Conservation (phyloP, 2,113 vertebrate genomes). For the Cyphomyrus discorhynchus region DNA sequence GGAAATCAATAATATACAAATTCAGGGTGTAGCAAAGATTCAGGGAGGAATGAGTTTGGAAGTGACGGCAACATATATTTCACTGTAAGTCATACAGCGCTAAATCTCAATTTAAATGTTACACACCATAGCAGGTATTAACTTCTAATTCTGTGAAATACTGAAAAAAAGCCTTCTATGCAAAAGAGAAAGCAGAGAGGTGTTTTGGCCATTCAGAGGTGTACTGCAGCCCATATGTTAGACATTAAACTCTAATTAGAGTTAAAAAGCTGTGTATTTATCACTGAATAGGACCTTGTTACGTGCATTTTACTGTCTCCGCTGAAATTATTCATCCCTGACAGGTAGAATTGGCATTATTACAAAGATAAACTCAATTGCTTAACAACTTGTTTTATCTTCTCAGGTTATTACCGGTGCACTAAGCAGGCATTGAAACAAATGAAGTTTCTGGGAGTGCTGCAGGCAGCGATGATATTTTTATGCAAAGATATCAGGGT, state of each 20-base stretch:
- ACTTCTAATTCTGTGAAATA: background rate
- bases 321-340: slow-evolving; percentile 65
- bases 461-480: background rate
- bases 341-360: slow-evolving; percentile 65
- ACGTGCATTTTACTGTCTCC: slow-evolving; percentile 64
- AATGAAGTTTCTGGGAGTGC: background rate
- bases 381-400: slow-evolving; percentile 41
- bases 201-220: slow-evolving; percentile 46
- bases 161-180: slow-evolving; percentile 43
- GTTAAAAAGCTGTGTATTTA: slow-evolving; percentile 60
- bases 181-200: slow-evolving; percentile 42
- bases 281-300: slow-evolving; percentile 57
- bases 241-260: slow-evolving; percentile 67
- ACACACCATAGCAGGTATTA: background rate
- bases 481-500: background rate
- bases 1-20: background rate
- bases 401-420: slow-evolving; percentile 31
- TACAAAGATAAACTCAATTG: slow-evolving; percentile 59
- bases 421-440: background rate
- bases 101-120: background rate
- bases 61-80: background rate
- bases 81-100: background rate
- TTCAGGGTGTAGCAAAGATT: background rate
- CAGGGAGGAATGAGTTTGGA: background rate
- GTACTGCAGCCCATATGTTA: slow-evolving; percentile 56